Base-by-base conservation (phyloP, 2,888 invertebrate species). In the Teinopalpus imperialis region DNA sequence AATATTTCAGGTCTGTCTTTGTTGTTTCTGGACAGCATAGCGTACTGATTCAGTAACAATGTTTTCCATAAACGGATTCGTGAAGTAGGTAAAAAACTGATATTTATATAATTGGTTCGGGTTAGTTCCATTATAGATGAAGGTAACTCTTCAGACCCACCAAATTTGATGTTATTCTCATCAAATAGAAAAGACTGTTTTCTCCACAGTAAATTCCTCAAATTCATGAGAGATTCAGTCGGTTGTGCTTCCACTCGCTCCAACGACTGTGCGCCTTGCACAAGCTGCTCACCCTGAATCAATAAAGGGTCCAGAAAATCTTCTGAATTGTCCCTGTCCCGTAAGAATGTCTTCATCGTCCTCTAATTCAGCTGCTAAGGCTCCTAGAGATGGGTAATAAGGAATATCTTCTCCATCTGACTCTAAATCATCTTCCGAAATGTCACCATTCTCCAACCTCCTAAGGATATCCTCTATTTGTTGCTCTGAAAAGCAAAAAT, bases 111-210 rank as follows among this genome's bases (percentile, higher is more conserved):
- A n/a, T n/a, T n/a, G n/a, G n/a, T n/a, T n/a, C n/a, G n/a, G 49
- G 43, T 37, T 56, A 53, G 16, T 51, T 50, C 48, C 44, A 54
- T 50, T 13, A 54, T 6, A 4, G 16, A 12, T 50, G 51, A n/a
- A 47, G 48, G 16, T 7, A 54, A 14, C 4, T 57, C 56, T 23
- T 54, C 50, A 10, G 4, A 23, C 1, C 48, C 47, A 23, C 21
- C 36, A 20, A 55, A 55, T 46, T 44, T 48, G 46, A 53, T 14
- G 3, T 9, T 18, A 49, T 53, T 7, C 36, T 57, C 43, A 53
- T 52, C 13, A 44, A 36, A 54, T 21, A 23, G 4, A 39, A 54
- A 16, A n/a, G n/a, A n/a, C n/a, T n/a, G n/a, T n/a, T n/a, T n/a
- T n/a, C n/a, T n/a, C n/a, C n/a, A n/a, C n/a, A n/a, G n/a, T n/a